Conservation (phyloP, 1,140 invertebrate genomes). For the Drosophila cardini region DNA sequence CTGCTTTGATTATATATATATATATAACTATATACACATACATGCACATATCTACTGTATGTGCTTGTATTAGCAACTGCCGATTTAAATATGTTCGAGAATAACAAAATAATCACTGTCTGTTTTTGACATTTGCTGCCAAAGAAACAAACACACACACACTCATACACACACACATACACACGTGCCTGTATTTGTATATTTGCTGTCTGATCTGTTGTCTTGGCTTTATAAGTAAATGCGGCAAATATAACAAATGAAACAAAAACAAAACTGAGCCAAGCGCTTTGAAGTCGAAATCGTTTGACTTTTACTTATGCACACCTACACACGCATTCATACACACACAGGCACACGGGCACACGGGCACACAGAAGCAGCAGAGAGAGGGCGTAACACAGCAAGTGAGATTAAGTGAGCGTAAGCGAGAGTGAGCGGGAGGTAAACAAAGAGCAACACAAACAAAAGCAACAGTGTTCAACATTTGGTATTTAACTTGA, state of each 20-base stretch:
- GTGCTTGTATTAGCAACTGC: neutral
- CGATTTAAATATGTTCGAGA: conserved; percentile 14
- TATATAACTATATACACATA: too few relatives aligned
- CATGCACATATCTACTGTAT: neutral
- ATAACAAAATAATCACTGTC: conserved; percentile 31
- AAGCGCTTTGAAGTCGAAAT: conserved; percentile 47
- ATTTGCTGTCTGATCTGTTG: conserved; percentile 36
- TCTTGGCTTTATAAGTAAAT: conserved; percentile 24
- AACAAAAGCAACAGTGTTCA: conserved; percentile 47
- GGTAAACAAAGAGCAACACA: conserved; percentile 15
- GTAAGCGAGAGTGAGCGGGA: conserved; percentile 2
- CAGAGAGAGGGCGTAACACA: neutral
- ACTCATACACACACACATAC: neutral
- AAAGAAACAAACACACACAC: conserved; percentile 3
- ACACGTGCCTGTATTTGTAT: neutral
- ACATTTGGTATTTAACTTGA: conserved; percentile 48
- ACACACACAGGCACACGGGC: conserved; percentile 1
- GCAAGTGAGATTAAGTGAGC: conserved; percentile 8
- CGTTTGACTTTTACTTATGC: conserved; percentile 44
- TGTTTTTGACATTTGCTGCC: conserved; percentile 36
- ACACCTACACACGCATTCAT: conserved; percentile 3
- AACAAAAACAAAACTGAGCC: conserved; percentile 43
- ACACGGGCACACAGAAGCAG: neutral
- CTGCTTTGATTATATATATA: conserved; percentile 7
- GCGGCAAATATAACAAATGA: conserved; percentile 32